Percentiles rank a stretch among this genome's conserved stretches.
Conservation (phyloP, 2,888 invertebrate genomes). For the Harpagoxenus sublaevis region DNA sequence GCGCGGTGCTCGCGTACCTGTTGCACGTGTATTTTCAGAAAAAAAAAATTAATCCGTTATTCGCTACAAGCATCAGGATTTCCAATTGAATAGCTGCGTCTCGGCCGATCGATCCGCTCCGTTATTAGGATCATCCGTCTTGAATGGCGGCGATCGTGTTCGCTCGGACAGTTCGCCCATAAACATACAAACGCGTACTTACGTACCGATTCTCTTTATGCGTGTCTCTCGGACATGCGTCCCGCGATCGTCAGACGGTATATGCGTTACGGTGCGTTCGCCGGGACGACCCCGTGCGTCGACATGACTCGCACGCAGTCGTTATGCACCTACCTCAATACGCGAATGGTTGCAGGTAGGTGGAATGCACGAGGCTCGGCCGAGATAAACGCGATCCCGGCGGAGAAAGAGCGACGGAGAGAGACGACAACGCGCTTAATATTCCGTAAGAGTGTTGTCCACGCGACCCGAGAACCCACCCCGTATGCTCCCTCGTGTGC, state of each 20-base stretch:
- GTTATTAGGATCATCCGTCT: constrained; percentile 52
- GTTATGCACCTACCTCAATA: constrained; percentile 74
- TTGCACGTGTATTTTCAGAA: not conserved
- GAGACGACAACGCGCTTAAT: constrained; percentile 76
- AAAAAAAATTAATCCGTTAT: constrained; percentile 31
- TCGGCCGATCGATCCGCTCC: constrained; percentile 31
- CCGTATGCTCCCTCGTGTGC: constrained; percentile 69
- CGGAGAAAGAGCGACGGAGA: constrained; percentile 1
- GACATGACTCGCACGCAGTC: constrained; percentile 41
- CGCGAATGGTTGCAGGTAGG: constrained; percentile 71
- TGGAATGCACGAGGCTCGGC: constrained; percentile 53
- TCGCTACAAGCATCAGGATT: constrained; percentile 20
- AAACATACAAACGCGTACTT: constrained; percentile 23
- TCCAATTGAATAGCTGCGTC: constrained; percentile 34
- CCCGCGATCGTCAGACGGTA: constrained; percentile 28
- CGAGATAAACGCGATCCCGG: constrained; percentile 41
- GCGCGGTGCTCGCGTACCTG: not conserved
- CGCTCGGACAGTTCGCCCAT: constrained; percentile 31
- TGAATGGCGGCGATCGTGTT: constrained; percentile 48
- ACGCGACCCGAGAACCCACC: constrained; percentile 82
- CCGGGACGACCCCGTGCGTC: constrained; percentile 4
- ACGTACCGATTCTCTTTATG: constrained; percentile 11
- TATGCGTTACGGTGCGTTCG: constrained; percentile 47
- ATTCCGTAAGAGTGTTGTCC: constrained; percentile 83
- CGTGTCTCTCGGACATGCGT: constrained; percentile 9